Evolutionary conservation across 2,797 vertebrate genomes (phyloP), one percentile per base, ranked within the genome.

Genomic region (Triplophysa yarkandensis): DNA sequence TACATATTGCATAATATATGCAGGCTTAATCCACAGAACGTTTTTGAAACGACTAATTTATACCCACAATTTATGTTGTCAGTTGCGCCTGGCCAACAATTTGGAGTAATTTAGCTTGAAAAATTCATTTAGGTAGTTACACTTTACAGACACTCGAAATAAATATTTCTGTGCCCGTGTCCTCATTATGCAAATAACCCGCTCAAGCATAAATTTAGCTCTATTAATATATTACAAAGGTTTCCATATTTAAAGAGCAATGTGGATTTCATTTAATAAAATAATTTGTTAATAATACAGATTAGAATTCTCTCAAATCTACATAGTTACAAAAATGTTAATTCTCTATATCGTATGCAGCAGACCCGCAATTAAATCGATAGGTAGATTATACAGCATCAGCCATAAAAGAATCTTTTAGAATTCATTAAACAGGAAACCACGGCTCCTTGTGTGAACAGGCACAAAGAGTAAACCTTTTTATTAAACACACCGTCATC

Each of bases 291-390:
- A 90, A 84, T 89, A 82, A 91, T 79, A 82, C 80, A 87, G 82
- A 86, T 93, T 92, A 92, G 90, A 92, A 91, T 92, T 92, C 88
- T 88, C 88, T 87, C 81, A 83, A 80, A 88, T 84, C 89, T 92
- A 92, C 88, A 92, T 90, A 89, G 88, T 89, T 92, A 93, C 82
- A 93, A 93, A n/a, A 92, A 91, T 92, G 91, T 92, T 92, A 83
- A 88, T 91, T 90, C 87, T 91, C 87, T 92, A 87, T 86, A 66
- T 61, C 3, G 23, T 72, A 77, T 83, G 82, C 89, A 88, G 90
- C 76, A 85, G 84, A 88, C 81, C 85, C 87, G 88, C 83, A 82
- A 84, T 85, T 86, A 83, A 84, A 87, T 85, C 85, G 90, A 89
- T 87, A 85, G 87, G 88, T 88, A 88, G 86, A 85, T 87, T 87